Percentiles rank a stretch among this genome's conserved stretches.
Conservation (phyloP, 2,113 vertebrate genomes). For the Aegotheles bennettii region DNA sequence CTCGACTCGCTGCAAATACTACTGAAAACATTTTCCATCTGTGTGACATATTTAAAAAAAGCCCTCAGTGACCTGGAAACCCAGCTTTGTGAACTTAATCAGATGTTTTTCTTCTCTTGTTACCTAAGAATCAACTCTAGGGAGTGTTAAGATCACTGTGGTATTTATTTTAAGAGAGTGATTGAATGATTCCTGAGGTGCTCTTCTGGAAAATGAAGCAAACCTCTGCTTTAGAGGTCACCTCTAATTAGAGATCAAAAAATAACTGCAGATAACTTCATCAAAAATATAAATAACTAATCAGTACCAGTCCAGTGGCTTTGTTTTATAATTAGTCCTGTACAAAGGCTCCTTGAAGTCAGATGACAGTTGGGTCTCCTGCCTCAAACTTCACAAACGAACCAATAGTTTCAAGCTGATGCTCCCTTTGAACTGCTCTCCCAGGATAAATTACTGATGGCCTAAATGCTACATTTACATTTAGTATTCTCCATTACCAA, state of each 20-base stretch:
- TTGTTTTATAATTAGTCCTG: conserved; percentile 37
- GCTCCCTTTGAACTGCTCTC: conserved; percentile 69
- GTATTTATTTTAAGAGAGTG: conserved; percentile 44
- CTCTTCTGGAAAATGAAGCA: conserved; percentile 32
- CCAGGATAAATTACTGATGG: conserved; percentile 64
- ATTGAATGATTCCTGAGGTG: conserved; percentile 28
- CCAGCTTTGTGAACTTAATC: conserved; percentile 18
- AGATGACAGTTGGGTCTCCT: conserved; percentile 47
- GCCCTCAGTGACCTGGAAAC: conserved; percentile 30
- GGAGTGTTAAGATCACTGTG: not conserved
- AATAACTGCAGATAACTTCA: conserved; percentile 7
- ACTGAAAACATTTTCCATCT: conserved; percentile 68
- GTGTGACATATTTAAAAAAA: conserved; percentile 42
- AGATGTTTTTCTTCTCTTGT: not conserved
- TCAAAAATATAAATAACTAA: conserved; percentile 59
- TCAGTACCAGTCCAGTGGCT: conserved; percentile 1
- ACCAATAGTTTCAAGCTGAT: conserved; percentile 54
- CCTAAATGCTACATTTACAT: conserved; percentile 77
- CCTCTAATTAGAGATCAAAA: conserved; percentile 66
- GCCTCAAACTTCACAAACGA: conserved; percentile 53
- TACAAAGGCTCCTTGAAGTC: conserved; percentile 60
- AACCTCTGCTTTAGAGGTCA: conserved; percentile 42
- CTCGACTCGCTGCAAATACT: conserved; percentile 42
- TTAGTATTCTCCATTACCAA: conserved; percentile 62
- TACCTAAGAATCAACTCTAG: conserved; percentile 18